phyloP scores from a whole-genome alignment of 2,888 invertebrate species.

The Pristionchus mayeri region DNA sequence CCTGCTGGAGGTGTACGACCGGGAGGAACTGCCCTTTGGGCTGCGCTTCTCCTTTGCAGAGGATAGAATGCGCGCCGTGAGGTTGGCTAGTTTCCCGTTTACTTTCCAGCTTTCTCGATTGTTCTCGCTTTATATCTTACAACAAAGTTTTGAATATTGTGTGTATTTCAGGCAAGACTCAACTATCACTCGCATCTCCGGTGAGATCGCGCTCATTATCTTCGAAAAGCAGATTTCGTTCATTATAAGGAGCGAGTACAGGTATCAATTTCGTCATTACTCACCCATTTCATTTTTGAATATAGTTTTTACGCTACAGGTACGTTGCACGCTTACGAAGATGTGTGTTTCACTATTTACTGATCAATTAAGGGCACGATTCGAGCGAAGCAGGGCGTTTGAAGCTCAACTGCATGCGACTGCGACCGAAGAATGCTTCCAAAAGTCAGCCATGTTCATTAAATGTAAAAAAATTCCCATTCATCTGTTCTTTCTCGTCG shows the following conservation, averaged over 20 bases:
- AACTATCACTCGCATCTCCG: constrained; percentile 55
- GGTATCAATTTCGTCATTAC: neutral
- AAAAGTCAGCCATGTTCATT: constrained; percentile 31
- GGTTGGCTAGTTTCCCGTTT: constrained; percentile 1
- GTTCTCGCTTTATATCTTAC: neutral
- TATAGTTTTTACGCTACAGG: no score
- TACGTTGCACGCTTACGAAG: no score
- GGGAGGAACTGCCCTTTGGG: constrained; percentile 41
- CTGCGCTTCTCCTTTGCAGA: constrained; percentile 56
- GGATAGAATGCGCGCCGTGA: constrained; percentile 62
- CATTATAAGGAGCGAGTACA: constrained; percentile 31
- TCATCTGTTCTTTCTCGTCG: no score
- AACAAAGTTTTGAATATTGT: neutral
- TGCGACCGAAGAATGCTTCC: constrained; percentile 63
- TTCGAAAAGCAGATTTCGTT: constrained; percentile 53
- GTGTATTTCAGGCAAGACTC: constrained; percentile 56
- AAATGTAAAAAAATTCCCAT: no score
- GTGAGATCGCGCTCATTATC: constrained; percentile 50
- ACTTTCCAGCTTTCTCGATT: neutral
- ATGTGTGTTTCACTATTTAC: no score
- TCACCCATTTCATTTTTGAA: no score
- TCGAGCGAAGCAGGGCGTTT: constrained; percentile 50
- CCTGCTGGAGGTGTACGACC: constrained; percentile 51
- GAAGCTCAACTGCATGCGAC: constrained; percentile 61
- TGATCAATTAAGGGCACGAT: constrained; percentile 42